Conservation (phyloP, 1,140 invertebrate species). For the Centruroides sculpturatus region DNA sequence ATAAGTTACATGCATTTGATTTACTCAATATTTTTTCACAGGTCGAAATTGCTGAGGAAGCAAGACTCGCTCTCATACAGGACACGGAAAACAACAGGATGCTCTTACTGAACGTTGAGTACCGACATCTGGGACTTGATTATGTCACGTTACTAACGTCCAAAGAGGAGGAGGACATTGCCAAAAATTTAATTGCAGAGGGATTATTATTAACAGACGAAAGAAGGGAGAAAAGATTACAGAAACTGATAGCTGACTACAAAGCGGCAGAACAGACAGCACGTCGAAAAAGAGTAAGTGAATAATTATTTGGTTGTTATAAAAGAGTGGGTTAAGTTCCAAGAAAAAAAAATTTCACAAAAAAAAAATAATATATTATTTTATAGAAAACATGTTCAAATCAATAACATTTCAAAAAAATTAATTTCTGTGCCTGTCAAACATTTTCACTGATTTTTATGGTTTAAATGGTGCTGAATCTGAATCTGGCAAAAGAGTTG, state of each 20-base stretch:
- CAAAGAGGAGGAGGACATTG: constrained; percentile 61
- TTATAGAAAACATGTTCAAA: not conserved
- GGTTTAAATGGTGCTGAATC: too few species aligned
- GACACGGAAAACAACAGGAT: constrained; percentile 26
- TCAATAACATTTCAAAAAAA: not conserved
- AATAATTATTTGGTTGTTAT: not conserved
- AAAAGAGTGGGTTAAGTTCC: too few species aligned
- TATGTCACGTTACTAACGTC: constrained; percentile 51
- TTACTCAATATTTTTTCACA: constrained; percentile 8
- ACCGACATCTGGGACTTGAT: constrained; percentile 41
- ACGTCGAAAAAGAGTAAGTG: constrained; percentile 47
- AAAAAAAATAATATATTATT: too few species aligned
- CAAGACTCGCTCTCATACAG: constrained; percentile 23
- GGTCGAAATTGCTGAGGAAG: constrained; percentile 17
- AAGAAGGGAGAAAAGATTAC: constrained; percentile 60
- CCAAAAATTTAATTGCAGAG: constrained; percentile 65
- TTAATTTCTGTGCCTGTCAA: too few species aligned
- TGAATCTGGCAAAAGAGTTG: too few species aligned
- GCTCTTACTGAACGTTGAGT: constrained; percentile 39
- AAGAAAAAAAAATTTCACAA: too few species aligned
- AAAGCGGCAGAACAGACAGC: constrained; percentile 67
- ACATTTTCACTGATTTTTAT: too few species aligned
- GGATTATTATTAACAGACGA: constrained; percentile 70
- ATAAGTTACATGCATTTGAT: constrained; percentile 3
- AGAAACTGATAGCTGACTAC: constrained; percentile 66